Evolutionary conservation across 2,888 invertebrate species (phyloP).

Genomic region (Drosophila pseudotakahashii): DNA sequence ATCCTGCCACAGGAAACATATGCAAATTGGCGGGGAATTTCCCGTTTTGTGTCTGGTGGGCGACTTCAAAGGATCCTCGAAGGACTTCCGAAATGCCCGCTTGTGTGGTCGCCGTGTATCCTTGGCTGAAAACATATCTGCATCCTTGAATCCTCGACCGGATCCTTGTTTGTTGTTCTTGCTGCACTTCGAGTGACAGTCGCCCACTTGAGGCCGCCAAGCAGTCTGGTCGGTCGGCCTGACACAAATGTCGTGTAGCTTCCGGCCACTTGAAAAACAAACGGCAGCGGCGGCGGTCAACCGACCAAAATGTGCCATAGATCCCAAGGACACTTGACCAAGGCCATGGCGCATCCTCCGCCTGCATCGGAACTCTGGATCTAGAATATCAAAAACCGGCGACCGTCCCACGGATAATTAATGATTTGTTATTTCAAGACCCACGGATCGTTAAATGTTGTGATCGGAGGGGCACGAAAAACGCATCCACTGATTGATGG

Average conservation of each 20-base stretch:
- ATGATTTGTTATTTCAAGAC: conserved; percentile 55
- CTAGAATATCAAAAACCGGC: conserved; percentile 63
- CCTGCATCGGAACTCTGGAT: conserved; percentile 68
- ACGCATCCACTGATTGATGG: conserved; percentile 35
- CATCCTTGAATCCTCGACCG: not conserved
- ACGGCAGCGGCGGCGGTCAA: conserved; percentile 12
- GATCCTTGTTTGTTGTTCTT: conserved; percentile 46
- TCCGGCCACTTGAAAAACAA: conserved; percentile 57
- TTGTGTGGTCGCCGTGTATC: conserved; percentile 53
- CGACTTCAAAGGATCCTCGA: conserved; percentile 17
- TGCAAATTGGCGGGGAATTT: not conserved
- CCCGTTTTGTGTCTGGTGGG: too few relatives aligned
- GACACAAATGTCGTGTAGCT: conserved; percentile 49
- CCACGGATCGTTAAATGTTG: conserved; percentile 42
- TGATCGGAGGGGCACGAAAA: conserved; percentile 25
- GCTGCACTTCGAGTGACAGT: conserved; percentile 53
- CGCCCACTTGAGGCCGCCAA: conserved; percentile 75
- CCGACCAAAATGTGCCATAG: conserved; percentile 3
- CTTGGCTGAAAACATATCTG: not conserved
- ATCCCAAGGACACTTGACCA: conserved; percentile 58
- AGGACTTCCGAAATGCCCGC: conserved; percentile 1
- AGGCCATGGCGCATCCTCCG: conserved; percentile 33
- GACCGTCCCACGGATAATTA: conserved; percentile 42
- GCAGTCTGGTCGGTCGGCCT: conserved; percentile 60
- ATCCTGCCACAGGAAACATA: conserved; percentile 6